Percentiles rank a stretch among this genome's conserved stretches.
These are phyloP conservation scores for Lamprotornis superbus DNA, from an alignment of 2,113 vertebrate species.

Conservation along the genomic window DNA sequence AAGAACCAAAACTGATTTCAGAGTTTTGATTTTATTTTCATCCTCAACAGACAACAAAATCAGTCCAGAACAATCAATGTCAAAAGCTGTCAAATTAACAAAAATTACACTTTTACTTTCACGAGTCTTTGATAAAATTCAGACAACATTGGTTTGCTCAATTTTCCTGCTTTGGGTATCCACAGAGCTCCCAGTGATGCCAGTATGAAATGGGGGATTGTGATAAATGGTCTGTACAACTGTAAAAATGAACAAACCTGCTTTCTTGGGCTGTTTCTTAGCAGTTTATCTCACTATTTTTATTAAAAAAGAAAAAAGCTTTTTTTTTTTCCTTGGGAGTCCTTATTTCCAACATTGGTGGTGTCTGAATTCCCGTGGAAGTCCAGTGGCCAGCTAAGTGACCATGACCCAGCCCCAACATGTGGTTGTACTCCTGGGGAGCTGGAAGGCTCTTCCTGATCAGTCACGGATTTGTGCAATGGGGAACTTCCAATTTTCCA, in stretches of 20 bases:
- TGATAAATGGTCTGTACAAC: background rate
- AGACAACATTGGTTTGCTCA: fast-evolving
- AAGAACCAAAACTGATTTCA: background rate
- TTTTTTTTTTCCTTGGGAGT: background rate
- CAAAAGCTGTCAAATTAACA: background rate
- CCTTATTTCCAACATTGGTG: background rate
- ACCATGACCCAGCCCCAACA: background rate
- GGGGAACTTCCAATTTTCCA: slow-evolving; percentile 17
- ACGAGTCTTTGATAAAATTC: background rate
- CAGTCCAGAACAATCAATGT: background rate
- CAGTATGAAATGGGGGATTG: fast-evolving
- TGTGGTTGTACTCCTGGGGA: background rate
- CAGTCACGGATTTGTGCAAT: background rate
- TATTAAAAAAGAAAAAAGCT: background rate
- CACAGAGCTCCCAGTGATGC: background rate
- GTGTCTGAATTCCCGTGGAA: fast-evolving
- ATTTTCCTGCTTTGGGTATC: background rate
- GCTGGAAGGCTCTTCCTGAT: background rate
- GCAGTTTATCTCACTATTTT: slow-evolving; percentile 17
- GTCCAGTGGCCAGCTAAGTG: background rate
- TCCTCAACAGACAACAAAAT: background rate
- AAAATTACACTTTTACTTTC: background rate
- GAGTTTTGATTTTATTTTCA: background rate
- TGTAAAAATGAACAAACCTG: background rate
- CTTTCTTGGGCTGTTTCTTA: background rate